Evolutionary conservation across 2,797 vertebrate genomes (phyloP).

Genomic region (Takifugu ocellatus): DNA sequence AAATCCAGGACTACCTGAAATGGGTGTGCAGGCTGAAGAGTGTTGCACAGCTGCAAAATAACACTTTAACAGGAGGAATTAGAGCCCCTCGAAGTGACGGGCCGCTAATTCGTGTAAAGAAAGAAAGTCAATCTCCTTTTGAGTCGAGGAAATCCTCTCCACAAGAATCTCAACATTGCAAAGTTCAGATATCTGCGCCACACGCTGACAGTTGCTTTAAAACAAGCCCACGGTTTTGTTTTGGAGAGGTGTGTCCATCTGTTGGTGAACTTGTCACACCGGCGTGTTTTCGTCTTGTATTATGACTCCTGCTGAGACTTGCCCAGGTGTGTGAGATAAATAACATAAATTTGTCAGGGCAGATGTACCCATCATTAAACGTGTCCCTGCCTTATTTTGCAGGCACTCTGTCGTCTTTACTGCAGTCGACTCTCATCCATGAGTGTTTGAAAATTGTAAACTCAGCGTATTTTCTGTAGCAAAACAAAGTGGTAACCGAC

Average conservation of each 20-base stretch:
- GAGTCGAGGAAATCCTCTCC: no score
- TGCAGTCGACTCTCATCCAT: no score
- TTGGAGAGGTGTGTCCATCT: constrained; percentile 14
- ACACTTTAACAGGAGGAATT: no score
- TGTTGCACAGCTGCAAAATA: no score
- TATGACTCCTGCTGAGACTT: constrained; percentile 54
- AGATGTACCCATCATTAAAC: constrained; percentile 8
- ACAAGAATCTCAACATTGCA: no score
- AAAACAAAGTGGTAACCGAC: no score
- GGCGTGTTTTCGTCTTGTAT: constrained; percentile 28
- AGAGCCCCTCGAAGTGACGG: no score
- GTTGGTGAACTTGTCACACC: constrained; percentile 41
- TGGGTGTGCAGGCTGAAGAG: background rate
- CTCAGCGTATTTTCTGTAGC: no score
- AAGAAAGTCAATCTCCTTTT: no score
- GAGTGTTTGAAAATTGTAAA: no score
- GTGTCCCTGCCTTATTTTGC: background rate
- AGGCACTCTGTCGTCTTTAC: constrained; percentile 1
- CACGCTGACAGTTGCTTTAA: background rate
- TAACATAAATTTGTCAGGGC: constrained; percentile 22
- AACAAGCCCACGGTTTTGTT: constrained; percentile 6
- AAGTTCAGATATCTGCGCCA: no score
- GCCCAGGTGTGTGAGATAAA: constrained; percentile 11
- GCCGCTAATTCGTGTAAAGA: no score
- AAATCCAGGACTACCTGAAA: background rate